A percentile compares a stretch with the other conserved stretches of the same genome.
phyloP scores from a whole-genome alignment of 2,888 invertebrate genomes.

The Labia minor region DNA sequence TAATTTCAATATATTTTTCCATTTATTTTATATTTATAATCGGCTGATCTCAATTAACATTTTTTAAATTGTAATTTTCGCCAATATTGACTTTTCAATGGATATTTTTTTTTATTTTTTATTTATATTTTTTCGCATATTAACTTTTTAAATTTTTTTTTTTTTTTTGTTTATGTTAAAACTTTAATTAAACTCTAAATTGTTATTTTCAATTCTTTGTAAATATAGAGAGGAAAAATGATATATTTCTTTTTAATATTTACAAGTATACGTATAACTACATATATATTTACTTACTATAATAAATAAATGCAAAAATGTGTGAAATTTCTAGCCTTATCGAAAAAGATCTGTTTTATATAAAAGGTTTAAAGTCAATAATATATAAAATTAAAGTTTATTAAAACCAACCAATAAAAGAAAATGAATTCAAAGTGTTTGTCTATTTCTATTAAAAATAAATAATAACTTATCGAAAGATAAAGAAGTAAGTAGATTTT shows the following conservation, averaged over 20 bases:
- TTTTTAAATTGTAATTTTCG: not conserved
- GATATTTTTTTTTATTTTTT: not conserved
- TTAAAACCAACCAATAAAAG: too few relatives aligned
- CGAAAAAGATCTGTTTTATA: too few relatives aligned
- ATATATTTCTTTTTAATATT: not conserved
- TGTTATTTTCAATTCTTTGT: not conserved
- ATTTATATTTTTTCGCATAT: conserved; percentile 1
- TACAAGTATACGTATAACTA: not conserved
- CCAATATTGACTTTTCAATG: conserved; percentile 7
- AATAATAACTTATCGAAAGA: too few relatives aligned
- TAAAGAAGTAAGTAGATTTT: too few relatives aligned
- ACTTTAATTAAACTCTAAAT: not conserved
- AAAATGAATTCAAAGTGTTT: too few relatives aligned
- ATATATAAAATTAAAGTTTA: too few relatives aligned
- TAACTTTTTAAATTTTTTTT: not conserved
- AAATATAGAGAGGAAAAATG: too few relatives aligned
- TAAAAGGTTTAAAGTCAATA: too few relatives aligned
- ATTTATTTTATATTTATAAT: not conserved
- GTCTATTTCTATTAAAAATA: too few relatives aligned
- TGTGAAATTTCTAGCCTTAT: not conserved
- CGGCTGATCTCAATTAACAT: not conserved
- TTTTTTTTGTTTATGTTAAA: not conserved
- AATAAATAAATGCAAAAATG: not conserved
- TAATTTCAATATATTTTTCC: not conserved
- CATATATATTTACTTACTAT: not conserved